A percentile compares a stretch with the other conserved stretches of the same genome.
These are phyloP conservation scores for Apis cerana DNA, from an alignment of 1,140 invertebrate genomes.

Conservation along the genomic window DNA sequence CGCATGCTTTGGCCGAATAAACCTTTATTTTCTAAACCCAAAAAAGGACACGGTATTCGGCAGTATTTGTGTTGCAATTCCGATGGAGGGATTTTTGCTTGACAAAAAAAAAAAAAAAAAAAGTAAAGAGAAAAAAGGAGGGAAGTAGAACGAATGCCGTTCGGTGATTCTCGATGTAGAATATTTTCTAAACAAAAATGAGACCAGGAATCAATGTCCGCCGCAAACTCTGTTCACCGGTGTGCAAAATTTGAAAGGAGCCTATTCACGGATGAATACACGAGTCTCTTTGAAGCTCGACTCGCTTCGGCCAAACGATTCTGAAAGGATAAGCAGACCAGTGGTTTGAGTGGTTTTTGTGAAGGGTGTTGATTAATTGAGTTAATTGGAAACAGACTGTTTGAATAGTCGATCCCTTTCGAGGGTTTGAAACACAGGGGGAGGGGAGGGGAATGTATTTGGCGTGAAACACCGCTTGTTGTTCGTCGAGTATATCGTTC, in stretches of 20 bases:
- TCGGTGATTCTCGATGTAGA: neutral
- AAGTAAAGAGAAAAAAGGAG: neutral
- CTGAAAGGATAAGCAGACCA: conserved; percentile 30
- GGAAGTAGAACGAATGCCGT: no score
- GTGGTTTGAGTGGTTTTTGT: conserved; percentile 22
- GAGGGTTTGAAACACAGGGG: neutral
- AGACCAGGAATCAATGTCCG: neutral
- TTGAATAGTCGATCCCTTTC: conserved; percentile 24
- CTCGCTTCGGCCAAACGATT: conserved; percentile 10
- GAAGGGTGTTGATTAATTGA: conserved; percentile 45
- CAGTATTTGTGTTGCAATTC: no score
- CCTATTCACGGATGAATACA: neutral
- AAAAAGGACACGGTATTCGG: no score
- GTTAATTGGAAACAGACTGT: conserved; percentile 43
- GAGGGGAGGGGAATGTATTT: conserved; percentile 1
- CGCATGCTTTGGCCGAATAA: no score
- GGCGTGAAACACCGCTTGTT: conserved; percentile 14
- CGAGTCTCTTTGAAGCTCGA: neutral
- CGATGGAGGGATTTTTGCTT: neutral
- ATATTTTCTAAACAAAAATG: conserved; percentile 1
- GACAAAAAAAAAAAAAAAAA: neutral
- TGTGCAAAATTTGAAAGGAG: neutral
- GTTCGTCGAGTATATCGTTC: conserved; percentile 3
- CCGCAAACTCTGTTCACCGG: neutral
- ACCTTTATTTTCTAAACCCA: no score